Evolutionary conservation across 2,888 invertebrate species (phyloP).

Genomic region (Clivina fossor): DNA sequence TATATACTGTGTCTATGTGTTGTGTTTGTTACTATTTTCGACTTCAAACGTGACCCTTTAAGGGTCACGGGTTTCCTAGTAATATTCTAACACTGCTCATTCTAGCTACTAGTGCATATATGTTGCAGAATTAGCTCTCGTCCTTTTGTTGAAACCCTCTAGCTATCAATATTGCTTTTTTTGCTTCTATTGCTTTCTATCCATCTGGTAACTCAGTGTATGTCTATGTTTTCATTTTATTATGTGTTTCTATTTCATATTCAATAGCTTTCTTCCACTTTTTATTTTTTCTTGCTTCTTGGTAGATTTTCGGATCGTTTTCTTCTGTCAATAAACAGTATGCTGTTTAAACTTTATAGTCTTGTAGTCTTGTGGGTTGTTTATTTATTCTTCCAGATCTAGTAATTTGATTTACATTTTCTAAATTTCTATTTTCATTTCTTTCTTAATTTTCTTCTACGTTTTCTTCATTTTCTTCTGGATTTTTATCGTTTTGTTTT

Average conservation of each 20-base stretch:
- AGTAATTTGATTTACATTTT: background rate
- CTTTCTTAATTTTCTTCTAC: background rate
- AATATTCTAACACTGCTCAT: too few species aligned
- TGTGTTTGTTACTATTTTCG: too few species aligned
- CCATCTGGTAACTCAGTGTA: background rate
- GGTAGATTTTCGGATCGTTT: constrained; percentile 7
- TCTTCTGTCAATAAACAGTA: constrained; percentile 13
- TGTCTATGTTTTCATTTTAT: constrained; percentile 16
- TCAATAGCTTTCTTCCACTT: constrained; percentile 18
- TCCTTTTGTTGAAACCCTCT: constrained; percentile 2
- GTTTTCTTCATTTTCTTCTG: background rate
- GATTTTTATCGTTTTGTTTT: too few species aligned
- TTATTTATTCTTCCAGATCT: constrained; percentile 4
- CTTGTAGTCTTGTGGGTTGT: constrained; percentile 12
- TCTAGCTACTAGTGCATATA: background rate
- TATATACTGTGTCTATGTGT: too few species aligned
- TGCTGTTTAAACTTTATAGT: constrained; percentile 21
- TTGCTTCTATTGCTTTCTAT: background rate
- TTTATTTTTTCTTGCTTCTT: constrained; percentile 3
- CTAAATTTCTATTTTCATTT: background rate
- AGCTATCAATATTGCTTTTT: constrained; percentile 3
- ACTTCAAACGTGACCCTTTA: too few species aligned
- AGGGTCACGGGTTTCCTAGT: too few species aligned
- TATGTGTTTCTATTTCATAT: constrained; percentile 6
- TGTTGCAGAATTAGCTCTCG: background rate